Base-by-base conservation (phyloP, 2,797 vertebrate genomes). In the Melanotaenia boesemani region DNA sequence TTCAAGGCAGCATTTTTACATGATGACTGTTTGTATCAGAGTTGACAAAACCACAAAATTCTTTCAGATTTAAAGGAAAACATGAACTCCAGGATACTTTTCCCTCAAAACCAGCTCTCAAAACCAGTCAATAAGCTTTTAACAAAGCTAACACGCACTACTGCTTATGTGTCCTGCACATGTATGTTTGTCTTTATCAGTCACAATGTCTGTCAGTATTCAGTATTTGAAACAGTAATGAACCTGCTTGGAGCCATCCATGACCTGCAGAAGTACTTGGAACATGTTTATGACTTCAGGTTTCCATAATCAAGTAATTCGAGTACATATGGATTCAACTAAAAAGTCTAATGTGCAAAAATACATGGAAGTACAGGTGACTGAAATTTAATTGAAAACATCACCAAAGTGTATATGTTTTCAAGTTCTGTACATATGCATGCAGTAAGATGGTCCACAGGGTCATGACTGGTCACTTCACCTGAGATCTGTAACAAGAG, bases 391-490 rank as follows among this genome's bases (percentile, higher is more conserved):
- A 63, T 4, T 72, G 36, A 30, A 74, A 72, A 26, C 24, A 76
- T 55, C 24, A 61, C 16, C 13, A 39, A 64, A 64, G 5, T 3
- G 52, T 30, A 64, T 16, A 39, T 28, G 20, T 79, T 86, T 65
- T 79, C 22, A 74, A 56, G 59, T 79, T 64, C 61, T 80, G 32
- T 24, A 61, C 78, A 66, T 48, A 36, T 63, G 63, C 10, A 52
- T 84, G 77, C 65, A 74, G 41, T 88, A 91, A 89, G 92, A 96
- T 96, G 94, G 90, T 92, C 94, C 94, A 93, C 94, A 93, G 76
- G 91, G 93, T 96, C 97, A 97, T 97, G 91, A 95, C 96, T 97
- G 96, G 91, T 95, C 86, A 91, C 93, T 90, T 84, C 69, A 92
- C 90, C 93, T 94, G 87, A 88, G 86, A 93, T 92, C 93, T 89